Evolutionary conservation across 2,888 invertebrate species (phyloP), one percentile per base, ranked within the genome.

Genomic region (Eulithis testata): DNA sequence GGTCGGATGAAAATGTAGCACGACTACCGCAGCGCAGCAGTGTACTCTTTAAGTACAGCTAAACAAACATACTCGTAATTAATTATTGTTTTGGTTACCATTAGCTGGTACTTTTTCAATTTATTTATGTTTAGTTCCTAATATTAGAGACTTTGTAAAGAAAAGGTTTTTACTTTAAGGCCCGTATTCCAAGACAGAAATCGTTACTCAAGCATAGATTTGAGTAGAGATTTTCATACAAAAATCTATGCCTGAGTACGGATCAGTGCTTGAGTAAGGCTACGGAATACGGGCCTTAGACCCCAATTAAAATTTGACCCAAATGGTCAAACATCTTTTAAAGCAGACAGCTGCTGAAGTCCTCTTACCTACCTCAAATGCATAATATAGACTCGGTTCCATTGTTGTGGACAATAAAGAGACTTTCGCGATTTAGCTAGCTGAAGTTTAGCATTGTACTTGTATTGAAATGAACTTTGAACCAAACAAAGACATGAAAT

Each of bases 1-100:
- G 54, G 54, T 63, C 44, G 53, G 57, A 63, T 53, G 57, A 60
- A 63, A 60, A 60, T 57, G 52, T 49, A 58, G 45, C 31, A 47
- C 58, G 61, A 21, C 21, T 21, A 21, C 21, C 21, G 53, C 45
- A 12, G 57, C 45, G 36, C 12, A 37, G 36, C 12, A 37, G 7
- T 36, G 52, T 52, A 36, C 8, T 21, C 21, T 21, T 21, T 21
- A 21, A 21, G 21, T 21, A 21, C 21, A 21, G 21, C 2, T 21
- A 21, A 21, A 21, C 21, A 21, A 21, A 21, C 21, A 21, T 21
- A 21, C 21, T 21, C 21, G 21, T 21, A 21, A 21, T 21, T 21
- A 52, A 36, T 50, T 31, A 27, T 50, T 5, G 11, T 51, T 11
- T 47, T 47, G 47, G 6, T 49, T 11, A 40, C 6, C 12, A 9